Evolutionary conservation across 2,113 vertebrate species (phyloP), one percentile per base, ranked within the genome.

Genomic region (Megalops atlanticus): DNA sequence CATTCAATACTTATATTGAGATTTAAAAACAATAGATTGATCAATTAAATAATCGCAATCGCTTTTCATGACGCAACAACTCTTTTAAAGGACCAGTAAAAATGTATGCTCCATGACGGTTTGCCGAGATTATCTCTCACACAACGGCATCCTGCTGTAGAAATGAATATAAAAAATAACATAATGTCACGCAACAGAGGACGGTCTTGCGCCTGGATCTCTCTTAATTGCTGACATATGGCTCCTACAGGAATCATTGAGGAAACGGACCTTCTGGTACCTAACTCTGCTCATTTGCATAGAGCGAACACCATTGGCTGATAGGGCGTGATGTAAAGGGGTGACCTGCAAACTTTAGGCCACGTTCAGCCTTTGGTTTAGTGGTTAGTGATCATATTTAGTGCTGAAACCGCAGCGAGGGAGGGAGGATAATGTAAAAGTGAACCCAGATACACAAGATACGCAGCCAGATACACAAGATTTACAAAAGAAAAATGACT

Each of bases 301-400:
- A 85, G 52, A 36, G 74, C 81, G 15, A 82, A 87, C 84, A 81
- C 88, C 81, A 93, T 93, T 94, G 93, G 92, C 86, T 81, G 76
- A 84, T 70, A 77, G 83, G 76, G 45, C 80, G 87, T 91, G 90
- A 92, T 84, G 92, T 92, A 86, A 92, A 88, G 83, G 82, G 84
- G 84, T 91, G 91, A 91, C 90, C 89, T 87, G 86, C 79, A 86
- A 87, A 89, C 84, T 90, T 84, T 82, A 83, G 87, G 85, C 89
- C 89, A 90, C 85, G 88, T 87, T 83, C 88, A 84, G 80, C 18
- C 58, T 54, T 80, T 82, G 77, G 74, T 89, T 64, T 78, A 39
- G 39, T 68, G 82, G 85, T 90, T 93, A 74, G 80, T 41, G 77
- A 24, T 45, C 33, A 3, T 24, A 8, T n/a, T 35, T 33, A 43